phyloP scores from a whole-genome alignment of 64 coral and sea anemone species.

The Actinia equina region DNA sequence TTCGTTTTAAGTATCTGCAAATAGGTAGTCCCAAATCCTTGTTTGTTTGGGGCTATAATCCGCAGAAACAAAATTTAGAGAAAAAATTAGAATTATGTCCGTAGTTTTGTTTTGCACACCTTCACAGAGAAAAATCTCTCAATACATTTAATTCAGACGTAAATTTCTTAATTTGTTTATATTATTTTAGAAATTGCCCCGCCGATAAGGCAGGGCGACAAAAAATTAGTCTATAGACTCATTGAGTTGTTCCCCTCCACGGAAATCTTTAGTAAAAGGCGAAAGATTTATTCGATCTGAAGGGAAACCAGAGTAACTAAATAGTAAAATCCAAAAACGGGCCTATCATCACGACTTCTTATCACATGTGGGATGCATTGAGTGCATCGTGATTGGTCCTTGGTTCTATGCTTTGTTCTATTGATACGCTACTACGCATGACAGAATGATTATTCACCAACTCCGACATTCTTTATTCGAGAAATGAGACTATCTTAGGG shows the following conservation, averaged over 20 bases:
- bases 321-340: background rate
- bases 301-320: constrained; percentile 24
- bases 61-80: too few species aligned
- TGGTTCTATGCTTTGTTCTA: background rate
- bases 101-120: too few species aligned
- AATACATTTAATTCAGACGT: too few species aligned
- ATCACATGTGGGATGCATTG: background rate
- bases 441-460: background rate
- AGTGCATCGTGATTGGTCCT: background rate
- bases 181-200: constrained; percentile 12
- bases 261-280: constrained; percentile 96
- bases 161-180: too few species aligned
- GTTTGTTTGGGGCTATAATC: too few species aligned
- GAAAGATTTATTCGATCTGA: constrained; percentile 72
- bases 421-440: background rate
- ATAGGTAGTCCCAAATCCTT: too few species aligned
- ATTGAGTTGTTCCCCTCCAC: constrained; percentile 80
- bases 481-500: background rate
- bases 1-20: too few species aligned
- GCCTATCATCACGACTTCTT: background rate
- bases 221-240: constrained; percentile 92
- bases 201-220: constrained; percentile 46
- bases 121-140: too few species aligned
- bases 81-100: too few species aligned
- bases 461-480: background rate